A percentile compares a stretch with the other conserved stretches of the same genome.
Evolutionary conservation across 2,797 vertebrate genomes (phyloP).

Genomic region (Aldrovandia affinis): DNA sequence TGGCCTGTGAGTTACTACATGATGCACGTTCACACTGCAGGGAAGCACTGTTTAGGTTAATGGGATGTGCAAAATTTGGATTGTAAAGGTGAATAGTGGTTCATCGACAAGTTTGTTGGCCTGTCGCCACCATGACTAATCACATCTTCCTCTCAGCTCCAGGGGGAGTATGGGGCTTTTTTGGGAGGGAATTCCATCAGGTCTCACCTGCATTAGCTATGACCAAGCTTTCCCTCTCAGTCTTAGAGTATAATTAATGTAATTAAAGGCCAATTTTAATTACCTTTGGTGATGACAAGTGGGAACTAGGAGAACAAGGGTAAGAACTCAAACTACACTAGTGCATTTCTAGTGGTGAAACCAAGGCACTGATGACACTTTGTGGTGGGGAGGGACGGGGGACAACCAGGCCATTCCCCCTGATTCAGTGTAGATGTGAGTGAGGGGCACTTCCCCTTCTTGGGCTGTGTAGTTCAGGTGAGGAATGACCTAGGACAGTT

Average conservation of each 20-base stretch:
- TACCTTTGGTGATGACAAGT: conserved; percentile 35
- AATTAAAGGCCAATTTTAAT: background rate
- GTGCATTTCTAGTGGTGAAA: background rate
- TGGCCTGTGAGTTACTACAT: conserved; percentile 12
- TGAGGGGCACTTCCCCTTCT: too few species aligned
- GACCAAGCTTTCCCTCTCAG: background rate
- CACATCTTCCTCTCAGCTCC: too few species aligned
- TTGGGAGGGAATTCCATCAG: background rate
- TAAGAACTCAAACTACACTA: background rate
- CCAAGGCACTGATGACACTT: conserved; percentile 4
- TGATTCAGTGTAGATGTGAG: too few species aligned
- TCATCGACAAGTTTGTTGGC: too few species aligned
- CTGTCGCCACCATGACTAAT: too few species aligned
- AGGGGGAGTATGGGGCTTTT: too few species aligned
- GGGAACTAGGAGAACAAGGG: conserved; percentile 28
- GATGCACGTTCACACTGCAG: background rate
- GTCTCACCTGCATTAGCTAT: background rate
- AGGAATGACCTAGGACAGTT: too few species aligned
- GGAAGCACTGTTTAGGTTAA: background rate
- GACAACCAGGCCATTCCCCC: background rate
- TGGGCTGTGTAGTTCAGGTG: too few species aligned
- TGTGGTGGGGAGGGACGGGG: background rate
- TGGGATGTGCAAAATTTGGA: conserved; percentile 16
- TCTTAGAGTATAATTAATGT: background rate
- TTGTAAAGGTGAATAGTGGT: too few species aligned